Percentiles rank a stretch among this genome's conserved stretches.
phyloP scores from a whole-genome alignment of 2,797 vertebrate species.

The Tarsius wallacei region DNA sequence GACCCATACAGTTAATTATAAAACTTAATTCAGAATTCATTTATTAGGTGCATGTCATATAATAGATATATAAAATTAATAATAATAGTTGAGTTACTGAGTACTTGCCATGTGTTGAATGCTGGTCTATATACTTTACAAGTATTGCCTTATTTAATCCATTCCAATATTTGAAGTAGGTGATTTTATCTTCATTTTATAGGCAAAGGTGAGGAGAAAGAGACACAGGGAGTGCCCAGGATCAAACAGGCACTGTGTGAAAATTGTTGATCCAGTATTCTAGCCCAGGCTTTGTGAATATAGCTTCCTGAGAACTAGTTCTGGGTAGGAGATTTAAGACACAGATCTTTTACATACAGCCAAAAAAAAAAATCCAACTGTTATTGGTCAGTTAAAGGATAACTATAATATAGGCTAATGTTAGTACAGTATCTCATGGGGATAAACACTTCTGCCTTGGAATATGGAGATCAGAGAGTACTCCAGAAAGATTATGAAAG shows the following conservation, averaged over 20 bases:
- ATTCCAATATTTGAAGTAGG: background rate
- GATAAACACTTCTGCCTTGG: conserved; percentile 42
- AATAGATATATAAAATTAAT: background rate
- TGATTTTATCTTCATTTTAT: conserved; percentile 11
- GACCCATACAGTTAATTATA: conserved; percentile 23
- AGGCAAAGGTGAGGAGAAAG: background rate
- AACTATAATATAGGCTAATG: background rate
- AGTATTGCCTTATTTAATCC: background rate
- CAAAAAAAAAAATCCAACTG: conserved; percentile 24
- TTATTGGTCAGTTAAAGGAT: background rate
- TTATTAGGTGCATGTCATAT: background rate
- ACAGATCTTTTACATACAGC: background rate
- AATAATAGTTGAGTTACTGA: background rate
- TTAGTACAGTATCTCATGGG: background rate
- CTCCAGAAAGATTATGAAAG: background rate
- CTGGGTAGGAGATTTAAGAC: conserved; percentile 21
- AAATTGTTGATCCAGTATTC: background rate
- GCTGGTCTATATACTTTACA: background rate
- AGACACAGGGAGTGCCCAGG: background rate
- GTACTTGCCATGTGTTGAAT: background rate
- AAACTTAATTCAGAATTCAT: conserved; percentile 10
- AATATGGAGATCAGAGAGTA: background rate
- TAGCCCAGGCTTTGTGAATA: background rate
- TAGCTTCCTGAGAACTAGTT: background rate
- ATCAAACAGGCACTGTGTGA: background rate